Conservation (phyloP, 92 coral and sea anemone species). For the Zoanthus solanderi region DNA sequence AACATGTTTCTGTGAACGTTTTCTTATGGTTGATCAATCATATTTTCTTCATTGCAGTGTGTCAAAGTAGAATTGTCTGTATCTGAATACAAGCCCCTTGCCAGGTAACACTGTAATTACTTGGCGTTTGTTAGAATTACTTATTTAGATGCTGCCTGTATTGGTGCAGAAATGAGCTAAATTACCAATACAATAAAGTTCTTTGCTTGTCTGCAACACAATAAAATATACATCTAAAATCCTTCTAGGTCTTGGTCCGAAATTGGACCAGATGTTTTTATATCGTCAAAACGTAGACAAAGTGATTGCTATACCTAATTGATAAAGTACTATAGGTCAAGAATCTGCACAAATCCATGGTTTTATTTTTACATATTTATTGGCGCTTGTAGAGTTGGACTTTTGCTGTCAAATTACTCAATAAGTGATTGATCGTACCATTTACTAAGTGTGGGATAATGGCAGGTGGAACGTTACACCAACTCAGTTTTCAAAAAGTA, state of each 20-base stretch:
- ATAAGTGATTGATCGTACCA: too few species aligned
- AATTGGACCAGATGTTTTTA: too few species aligned
- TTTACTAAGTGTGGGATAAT: too few species aligned
- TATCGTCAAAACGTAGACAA: too few species aligned
- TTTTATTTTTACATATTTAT: too few species aligned
- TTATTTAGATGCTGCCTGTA: not conserved
- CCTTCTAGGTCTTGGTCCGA: not conserved
- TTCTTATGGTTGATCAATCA: not conserved
- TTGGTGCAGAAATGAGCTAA: not conserved
- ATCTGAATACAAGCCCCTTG: conserved; percentile 93
- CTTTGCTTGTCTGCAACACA: not conserved
- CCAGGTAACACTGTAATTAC: conserved; percentile 66
- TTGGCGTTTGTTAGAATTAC: not conserved
- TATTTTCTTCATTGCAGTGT: conserved; percentile 53
- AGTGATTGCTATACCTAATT: too few species aligned
- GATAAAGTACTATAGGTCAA: too few species aligned
- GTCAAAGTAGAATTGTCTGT: conserved; percentile 92
- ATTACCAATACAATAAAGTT: not conserved
- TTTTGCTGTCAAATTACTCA: too few species aligned
- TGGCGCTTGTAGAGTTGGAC: too few species aligned
- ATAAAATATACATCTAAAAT: not conserved
- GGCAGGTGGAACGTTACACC: too few species aligned
- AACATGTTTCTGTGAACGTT: not conserved
- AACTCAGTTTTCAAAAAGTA: too few species aligned
- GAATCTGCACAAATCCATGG: too few species aligned